Conservation (phyloP, 2,888 invertebrate species). For the Polyploca ridens region DNA sequence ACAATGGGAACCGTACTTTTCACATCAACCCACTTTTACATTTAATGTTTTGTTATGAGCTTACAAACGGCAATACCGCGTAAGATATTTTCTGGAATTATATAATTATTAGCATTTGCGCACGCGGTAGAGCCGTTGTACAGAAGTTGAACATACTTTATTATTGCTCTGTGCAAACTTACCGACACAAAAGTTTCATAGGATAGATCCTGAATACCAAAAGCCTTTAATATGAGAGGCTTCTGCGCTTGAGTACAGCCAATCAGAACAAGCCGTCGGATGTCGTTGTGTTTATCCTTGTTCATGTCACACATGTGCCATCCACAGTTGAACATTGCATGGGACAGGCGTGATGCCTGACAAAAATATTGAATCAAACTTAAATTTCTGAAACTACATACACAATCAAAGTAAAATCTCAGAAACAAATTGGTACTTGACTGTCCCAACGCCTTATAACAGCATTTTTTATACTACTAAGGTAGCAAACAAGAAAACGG, state of each 20-base stretch:
- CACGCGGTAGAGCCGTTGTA: no score
- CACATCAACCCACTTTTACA: conserved; percentile 1
- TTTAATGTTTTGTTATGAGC: background rate
- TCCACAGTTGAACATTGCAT: conserved; percentile 70
- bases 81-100: no score
- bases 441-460: no score
- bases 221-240: conserved; percentile 75
- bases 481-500: no score
- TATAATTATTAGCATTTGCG: background rate
- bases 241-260: conserved; percentile 76
- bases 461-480: no score
- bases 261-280: conserved; percentile 64
- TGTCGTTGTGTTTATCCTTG: conserved; percentile 49
- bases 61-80: no score
- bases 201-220: conserved; percentile 74
- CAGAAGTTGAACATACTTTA: no score
- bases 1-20: conserved; percentile 25
- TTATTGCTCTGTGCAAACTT: conserved; percentile 30
- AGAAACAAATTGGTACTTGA: no score
- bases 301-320: conserved; percentile 64
- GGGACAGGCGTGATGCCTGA: conserved; percentile 69
- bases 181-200: conserved; percentile 76
- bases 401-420: no score
- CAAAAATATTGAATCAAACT: no score
- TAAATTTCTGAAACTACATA: no score